Evolutionary conservation across 2,888 invertebrate species (phyloP).

Genomic region (Luperina nickerlii): DNA sequence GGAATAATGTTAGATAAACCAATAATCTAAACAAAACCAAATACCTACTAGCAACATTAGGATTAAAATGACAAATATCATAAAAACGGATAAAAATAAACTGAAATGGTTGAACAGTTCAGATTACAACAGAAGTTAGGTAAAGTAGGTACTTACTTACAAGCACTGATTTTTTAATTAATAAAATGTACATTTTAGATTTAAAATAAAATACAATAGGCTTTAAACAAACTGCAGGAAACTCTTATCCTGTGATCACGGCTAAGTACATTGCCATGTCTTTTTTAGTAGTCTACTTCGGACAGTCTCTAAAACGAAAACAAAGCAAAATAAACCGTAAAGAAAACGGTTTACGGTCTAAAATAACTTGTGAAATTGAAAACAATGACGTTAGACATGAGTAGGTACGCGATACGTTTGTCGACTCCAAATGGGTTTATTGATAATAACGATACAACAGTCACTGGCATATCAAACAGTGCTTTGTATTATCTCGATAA

Average conservation of each 20-base stretch:
- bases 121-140: background rate
- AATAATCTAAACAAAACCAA: background rate
- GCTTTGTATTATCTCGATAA: constrained; percentile 63
- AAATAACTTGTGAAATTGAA: constrained; percentile 28
- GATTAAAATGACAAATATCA: background rate
- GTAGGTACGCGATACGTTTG: constrained; percentile 69
- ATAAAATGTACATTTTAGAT: constrained; percentile 25
- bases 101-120: no score
- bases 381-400: constrained; percentile 70
- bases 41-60: no score
- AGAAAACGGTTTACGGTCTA: background rate
- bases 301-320: constrained; percentile 49
- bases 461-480: constrained; percentile 72
- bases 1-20: background rate
- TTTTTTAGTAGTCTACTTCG: constrained; percentile 55
- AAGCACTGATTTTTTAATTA: constrained; percentile 1
- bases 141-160: background rate
- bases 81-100: background rate
- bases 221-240: constrained; percentile 61
- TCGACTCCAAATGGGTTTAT: constrained; percentile 78
- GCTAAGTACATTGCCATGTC: constrained; percentile 69
- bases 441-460: constrained; percentile 73
- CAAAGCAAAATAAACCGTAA: constrained; percentile 53
- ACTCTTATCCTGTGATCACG: constrained; percentile 67
- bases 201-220: constrained; percentile 52